Base-by-base conservation (phyloP, 2,113 vertebrate species). In the Chroicocephalus ridibundus region DNA sequence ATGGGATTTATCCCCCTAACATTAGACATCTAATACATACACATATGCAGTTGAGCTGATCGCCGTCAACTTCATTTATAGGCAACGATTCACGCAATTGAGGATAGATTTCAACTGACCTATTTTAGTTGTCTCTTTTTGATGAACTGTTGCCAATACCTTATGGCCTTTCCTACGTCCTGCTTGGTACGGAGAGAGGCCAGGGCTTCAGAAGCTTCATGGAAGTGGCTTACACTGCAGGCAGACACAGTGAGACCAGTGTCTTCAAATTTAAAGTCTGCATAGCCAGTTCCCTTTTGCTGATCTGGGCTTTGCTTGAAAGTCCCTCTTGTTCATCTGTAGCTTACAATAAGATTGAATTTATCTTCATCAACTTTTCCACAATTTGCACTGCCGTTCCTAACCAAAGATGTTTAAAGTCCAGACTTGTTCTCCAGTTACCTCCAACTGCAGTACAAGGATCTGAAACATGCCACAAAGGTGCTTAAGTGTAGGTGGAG, bases 351-450 rank as follows among this genome's bases (percentile, higher is more conserved):
- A 70, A 58, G 10, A n/a, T 57, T 31, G 11, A 55, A 44, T 62
- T 47, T 10, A 6, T 66, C 20, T 71, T 57, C 21, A 42, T 72
- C 18, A 58, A 2, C 34, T 40, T 70, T 78, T 78, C 34, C 20
- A 34, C 20, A 82, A 4, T 84, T 58, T 78, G 13, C 26, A 69
- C 29, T 0, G 0, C 32, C 4, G 0, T 77, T 79, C 52, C 38
- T 38, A 65, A 38, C 52, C 31, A 83, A 29, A 90, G 42, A 13
- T 54, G 6, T 62, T 77, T 65, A 5, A 85, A 90, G 20, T 24
- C 34, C 38, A 49, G 1, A 82, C 22, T 90, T 94, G 14, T 24
- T 71, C 22, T 76, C 52, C 15, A 34, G 24, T 82, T 74, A 34
- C 47, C 34, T 93, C 24, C 49, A 77, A 6, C 24, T 72, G 34